A percentile compares a stretch with the other conserved stretches of the same genome.
Conservation (phyloP, 2,113 vertebrate genomes). For the Heterochromis multidens region DNA sequence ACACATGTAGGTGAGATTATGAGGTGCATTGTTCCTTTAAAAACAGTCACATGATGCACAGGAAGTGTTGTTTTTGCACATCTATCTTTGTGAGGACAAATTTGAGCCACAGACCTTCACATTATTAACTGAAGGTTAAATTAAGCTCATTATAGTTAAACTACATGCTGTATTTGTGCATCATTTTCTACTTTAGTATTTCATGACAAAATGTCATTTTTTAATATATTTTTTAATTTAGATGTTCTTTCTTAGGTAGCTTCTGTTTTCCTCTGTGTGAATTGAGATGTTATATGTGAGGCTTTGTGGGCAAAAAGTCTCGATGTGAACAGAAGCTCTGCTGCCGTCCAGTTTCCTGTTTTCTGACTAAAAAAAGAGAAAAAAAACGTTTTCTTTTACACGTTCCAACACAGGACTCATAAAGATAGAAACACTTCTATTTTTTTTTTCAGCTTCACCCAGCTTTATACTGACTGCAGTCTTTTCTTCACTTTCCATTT, state of each 20-base stretch:
- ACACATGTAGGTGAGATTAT: background rate
- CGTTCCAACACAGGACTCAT: accelerated
- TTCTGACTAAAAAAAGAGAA: background rate
- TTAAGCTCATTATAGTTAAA: accelerated
- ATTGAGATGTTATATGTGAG: background rate
- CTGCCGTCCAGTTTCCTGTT: background rate
- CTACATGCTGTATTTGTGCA: accelerated
- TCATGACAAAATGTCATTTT: background rate
- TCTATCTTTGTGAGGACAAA: background rate
- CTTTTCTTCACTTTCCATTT: background rate
- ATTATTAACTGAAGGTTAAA: background rate
- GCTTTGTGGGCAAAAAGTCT: background rate
- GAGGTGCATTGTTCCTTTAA: background rate
- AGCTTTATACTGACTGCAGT: background rate
- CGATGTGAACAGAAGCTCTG: background rate
- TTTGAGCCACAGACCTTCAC: too few species aligned
- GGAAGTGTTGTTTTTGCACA: background rate
- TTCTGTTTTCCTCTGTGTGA: background rate
- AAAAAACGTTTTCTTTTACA: background rate
- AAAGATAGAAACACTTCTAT: background rate
- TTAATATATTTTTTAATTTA: accelerated
- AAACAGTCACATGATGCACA: background rate
- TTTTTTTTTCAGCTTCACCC: too few species aligned
- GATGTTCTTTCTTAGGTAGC: background rate
- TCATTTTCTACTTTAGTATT: background rate